A percentile compares a stretch with the other conserved stretches of the same genome.
Evolutionary conservation across 2,113 vertebrate genomes (phyloP).

Genomic region (Pteruthius melanotis): DNA sequence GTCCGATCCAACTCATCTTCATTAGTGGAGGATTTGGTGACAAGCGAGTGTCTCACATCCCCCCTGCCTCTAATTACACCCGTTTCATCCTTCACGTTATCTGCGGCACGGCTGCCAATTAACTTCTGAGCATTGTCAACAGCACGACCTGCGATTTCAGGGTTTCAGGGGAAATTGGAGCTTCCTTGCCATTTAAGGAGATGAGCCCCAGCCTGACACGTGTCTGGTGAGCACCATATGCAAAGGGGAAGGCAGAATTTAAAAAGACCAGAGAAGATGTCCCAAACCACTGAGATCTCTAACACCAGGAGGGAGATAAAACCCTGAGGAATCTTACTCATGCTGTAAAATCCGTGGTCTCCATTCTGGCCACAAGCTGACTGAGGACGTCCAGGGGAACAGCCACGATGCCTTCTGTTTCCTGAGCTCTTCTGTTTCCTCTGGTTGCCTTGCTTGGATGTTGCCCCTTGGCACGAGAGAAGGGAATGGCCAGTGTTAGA

Average conservation of each 20-base stretch:
- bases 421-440: slow-evolving; percentile 71
- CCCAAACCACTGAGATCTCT: neutral
- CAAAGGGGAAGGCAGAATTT: neutral
- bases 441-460: slow-evolving; percentile 71
- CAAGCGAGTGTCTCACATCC: neutral
- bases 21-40: slow-evolving; percentile 20
- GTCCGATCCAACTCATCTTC: neutral
- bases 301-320: neutral
- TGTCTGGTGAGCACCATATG: neutral
- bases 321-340: slow-evolving; percentile 67
- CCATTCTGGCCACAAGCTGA: slow-evolving; percentile 71
- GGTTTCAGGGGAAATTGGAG: neutral
- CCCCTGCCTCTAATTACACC: neutral
- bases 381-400: slow-evolving; percentile 76
- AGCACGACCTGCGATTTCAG: neutral
- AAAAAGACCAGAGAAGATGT: neutral
- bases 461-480: slow-evolving; percentile 43
- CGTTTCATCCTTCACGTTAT: neutral
- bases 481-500: neutral
- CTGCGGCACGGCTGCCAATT: neutral
- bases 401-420: slow-evolving; percentile 70
- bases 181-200: neutral
- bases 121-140: neutral
- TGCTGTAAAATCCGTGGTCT: slow-evolving; percentile 52
- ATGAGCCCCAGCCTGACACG: neutral